These are phyloP conservation scores for Tauraco hartlaubi DNA, from an alignment of 2,797 vertebrate genomes.

Conservation along the genomic window DNA sequence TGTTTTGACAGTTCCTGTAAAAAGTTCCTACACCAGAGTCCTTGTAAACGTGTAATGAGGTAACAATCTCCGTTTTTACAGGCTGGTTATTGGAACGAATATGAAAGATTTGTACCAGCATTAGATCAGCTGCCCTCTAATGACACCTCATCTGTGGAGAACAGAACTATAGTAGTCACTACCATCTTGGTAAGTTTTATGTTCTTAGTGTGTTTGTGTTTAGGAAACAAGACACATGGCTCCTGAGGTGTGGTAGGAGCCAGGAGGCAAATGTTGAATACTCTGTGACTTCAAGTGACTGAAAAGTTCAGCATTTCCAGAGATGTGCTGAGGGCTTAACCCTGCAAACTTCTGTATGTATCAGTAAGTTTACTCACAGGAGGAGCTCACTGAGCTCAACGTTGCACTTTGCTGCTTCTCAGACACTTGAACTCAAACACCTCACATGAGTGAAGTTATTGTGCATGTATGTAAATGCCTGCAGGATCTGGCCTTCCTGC, in stretches of 20 bases:
- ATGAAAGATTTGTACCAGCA: constrained; percentile 95
- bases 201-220: constrained; percentile 14
- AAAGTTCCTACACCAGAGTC: background rate
- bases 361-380: background rate
- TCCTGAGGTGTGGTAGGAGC: constrained; percentile 5
- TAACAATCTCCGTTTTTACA: constrained; percentile 80
- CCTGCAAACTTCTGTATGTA: background rate
- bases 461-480: background rate
- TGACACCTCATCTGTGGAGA: constrained; percentile 95
- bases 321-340: background rate
- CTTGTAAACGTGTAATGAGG: background rate
- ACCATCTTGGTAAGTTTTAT: constrained; percentile 98
- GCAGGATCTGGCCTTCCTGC: background rate
- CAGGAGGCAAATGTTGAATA: background rate
- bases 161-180: constrained; percentile 99
- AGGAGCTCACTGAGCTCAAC: background rate
- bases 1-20: background rate
- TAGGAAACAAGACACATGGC: background rate
- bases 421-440: constrained; percentile 38
- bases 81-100: constrained; percentile 99
- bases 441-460: background rate
- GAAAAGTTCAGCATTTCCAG: background rate
- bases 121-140: constrained; percentile 93
- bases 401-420: background rate
- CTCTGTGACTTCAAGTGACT: constrained; percentile 20